Evolutionary conservation across 2,888 invertebrate genomes (phyloP), one percentile per base, ranked within the genome.

Genomic region (Copidosoma aretas): DNA sequence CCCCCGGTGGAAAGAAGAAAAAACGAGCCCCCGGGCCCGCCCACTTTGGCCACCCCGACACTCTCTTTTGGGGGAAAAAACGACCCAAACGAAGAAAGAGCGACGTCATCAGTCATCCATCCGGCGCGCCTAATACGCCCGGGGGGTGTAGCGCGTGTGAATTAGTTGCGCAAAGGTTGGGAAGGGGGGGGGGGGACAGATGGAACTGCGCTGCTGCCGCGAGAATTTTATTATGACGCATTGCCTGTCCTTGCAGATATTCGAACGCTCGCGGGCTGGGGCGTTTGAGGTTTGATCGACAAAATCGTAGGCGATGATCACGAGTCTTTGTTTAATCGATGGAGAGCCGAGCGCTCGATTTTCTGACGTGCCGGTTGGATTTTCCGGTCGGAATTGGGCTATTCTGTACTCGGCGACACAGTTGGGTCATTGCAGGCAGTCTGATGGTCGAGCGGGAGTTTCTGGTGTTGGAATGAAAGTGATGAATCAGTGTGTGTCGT

Each of bases 201-300:
- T 15, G 43, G 17, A 46, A 46, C n/a, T 46, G 17, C 1, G 14
- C 43, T 3, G 41, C 75, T 76, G 75, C 77, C n/a, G n/a, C 79
- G 80, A 82, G 78, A 74, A 81, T 82, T 82, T 81, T 82, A 82
- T 82, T 82, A 80, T 82, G 82, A 82, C 77, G 78, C 78, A 82
- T 82, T 76, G 76, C 76, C 75, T 75, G 76, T 77, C 77, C 75
- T 78, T 77, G 19, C 56, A 14, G 41, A 21, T 53, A n/a, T 19
- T 4, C 1, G 17, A 1, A 12, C 1, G 10, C 4, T 41, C 17
- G 57, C 19, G 15, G 49, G 15, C 22, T 12, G 54, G 25, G 32
- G 57, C 12, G 43, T 15, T 46, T 46, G 12, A 46, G 8, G 43
- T 17, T 46, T 60, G 59, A 59, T 69, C 62, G 65, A 66, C 62